A percentile compares a stretch with the other conserved stretches of the same genome.
Conservation (phyloP, 2,797 vertebrate genomes). For the Enteromius treurensis region DNA sequence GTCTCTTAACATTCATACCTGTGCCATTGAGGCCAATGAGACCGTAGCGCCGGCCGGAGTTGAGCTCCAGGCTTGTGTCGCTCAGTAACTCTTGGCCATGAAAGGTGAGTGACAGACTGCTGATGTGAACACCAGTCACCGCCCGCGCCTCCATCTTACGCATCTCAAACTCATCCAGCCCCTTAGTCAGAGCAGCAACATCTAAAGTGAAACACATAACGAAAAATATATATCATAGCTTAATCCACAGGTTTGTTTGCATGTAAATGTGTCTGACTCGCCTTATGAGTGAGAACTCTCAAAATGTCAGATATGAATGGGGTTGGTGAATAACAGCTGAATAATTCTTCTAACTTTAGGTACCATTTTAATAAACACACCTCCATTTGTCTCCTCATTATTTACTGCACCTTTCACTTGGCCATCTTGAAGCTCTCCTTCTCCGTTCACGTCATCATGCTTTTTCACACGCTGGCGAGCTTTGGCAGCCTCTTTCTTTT, state of each 20-base stretch:
- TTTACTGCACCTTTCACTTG: slow-evolving; percentile 71
- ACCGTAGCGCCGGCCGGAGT: slow-evolving; percentile 94
- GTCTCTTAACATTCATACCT: slow-evolving; percentile 66
- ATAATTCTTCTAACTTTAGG: neutral
- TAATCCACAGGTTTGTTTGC: neutral
- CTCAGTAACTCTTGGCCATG: slow-evolving; percentile 95
- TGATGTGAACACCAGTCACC: slow-evolving; percentile 94
- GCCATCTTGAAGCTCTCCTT: slow-evolving; percentile 65
- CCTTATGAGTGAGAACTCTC: neutral
- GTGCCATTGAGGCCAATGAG: slow-evolving; percentile 97
- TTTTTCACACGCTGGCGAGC: slow-evolving; percentile 87
- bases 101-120: slow-evolving; percentile 95
- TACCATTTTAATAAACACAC: slow-evolving; percentile 28
- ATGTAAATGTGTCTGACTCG: neutral
- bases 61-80: slow-evolving; percentile 94
- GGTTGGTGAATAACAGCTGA: too few species aligned
- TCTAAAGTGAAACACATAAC: slow-evolving; percentile 69
- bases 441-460: slow-evolving; percentile 77
- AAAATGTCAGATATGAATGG: neutral
- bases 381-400: slow-evolving; percentile 36
- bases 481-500: slow-evolving; percentile 98
- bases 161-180: slow-evolving; percentile 94
- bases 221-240: neutral
- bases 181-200: slow-evolving; percentile 82
- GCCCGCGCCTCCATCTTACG: slow-evolving; percentile 91